A percentile compares a stretch with the other conserved stretches of the same genome.
phyloP scores from a whole-genome alignment of 1,140 invertebrate genomes.

The Eufriesea mexicana region DNA sequence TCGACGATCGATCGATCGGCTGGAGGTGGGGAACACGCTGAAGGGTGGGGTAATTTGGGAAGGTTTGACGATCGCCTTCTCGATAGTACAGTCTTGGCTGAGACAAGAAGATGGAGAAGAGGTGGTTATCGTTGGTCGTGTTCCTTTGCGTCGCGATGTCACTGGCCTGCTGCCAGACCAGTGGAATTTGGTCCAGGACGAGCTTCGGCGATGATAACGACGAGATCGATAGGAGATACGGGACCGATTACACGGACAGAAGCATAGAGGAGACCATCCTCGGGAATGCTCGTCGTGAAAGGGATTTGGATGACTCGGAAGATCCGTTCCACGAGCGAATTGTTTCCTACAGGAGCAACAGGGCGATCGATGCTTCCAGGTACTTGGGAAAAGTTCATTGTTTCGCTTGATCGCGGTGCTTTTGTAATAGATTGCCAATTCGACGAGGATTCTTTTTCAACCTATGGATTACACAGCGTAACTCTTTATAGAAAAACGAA shows the following conservation, averaged over 20 bases:
- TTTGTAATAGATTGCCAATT: too few species aligned
- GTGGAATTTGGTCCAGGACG: conserved; percentile 24
- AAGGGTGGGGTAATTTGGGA: conserved; percentile 44
- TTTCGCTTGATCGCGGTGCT: too few species aligned
- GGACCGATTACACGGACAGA: conserved; percentile 40
- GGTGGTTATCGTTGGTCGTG: conserved; percentile 61
- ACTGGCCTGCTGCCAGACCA: conserved; percentile 49
- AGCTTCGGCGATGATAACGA: conserved; percentile 50
- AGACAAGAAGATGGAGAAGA: conserved; percentile 72
- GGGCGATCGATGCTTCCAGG: conserved; percentile 59
- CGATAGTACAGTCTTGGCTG: conserved; percentile 68
- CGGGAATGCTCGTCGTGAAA: not conserved
- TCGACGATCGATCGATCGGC: conserved; percentile 41
- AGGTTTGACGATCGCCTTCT: conserved; percentile 49
- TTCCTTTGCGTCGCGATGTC: conserved; percentile 54
- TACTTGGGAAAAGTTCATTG: not conserved
- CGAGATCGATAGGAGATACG: conserved; percentile 52
- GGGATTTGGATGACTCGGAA: not conserved
- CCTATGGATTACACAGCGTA: too few species aligned
- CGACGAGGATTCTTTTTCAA: too few species aligned
- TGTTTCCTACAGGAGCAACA: conserved; percentile 46
- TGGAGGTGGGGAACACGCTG: conserved; percentile 34
- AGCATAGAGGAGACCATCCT: not conserved
- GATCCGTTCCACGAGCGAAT: not conserved
- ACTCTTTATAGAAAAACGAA: too few species aligned